Conservation (phyloP, 1,140 invertebrate genomes). For the Aphis craccivora region DNA sequence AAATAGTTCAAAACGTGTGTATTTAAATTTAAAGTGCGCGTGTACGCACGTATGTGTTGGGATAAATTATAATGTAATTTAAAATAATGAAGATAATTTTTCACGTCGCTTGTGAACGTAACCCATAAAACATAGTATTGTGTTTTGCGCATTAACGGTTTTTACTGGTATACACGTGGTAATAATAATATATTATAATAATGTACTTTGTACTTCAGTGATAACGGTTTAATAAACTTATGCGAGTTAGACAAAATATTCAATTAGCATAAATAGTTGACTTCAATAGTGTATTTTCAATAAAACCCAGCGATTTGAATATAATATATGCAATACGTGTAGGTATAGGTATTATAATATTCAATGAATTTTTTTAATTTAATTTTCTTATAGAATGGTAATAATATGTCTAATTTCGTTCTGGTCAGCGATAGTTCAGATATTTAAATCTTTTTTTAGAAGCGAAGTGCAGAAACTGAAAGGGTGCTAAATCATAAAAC, state of each 20-base stretch:
- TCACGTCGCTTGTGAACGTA: not conserved
- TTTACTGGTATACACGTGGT: not conserved
- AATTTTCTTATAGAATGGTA: too few relatives aligned
- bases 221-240: not conserved
- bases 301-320: too few relatives aligned
- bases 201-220: not conserved
- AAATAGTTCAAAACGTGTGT: not conserved
- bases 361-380: too few relatives aligned
- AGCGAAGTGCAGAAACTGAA: not conserved
- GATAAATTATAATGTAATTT: conserved; percentile 12
- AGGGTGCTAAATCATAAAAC: not conserved
- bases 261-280: not conserved
- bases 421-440: too few relatives aligned
- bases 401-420: too few relatives aligned
- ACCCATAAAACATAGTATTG: not conserved
- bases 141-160: conserved; percentile 10
- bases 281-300: not conserved
- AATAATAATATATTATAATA: not conserved
- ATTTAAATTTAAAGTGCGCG: not conserved
- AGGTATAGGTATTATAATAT: too few relatives aligned
- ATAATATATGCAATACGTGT: too few relatives aligned
- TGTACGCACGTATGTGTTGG: not conserved
- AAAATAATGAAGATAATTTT: not conserved
- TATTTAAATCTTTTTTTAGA: not conserved
- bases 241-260: not conserved